Percentiles rank a stretch among this genome's conserved stretches.
phyloP scores from a whole-genome alignment of 2,888 invertebrate species.

The Netelia inedita region DNA sequence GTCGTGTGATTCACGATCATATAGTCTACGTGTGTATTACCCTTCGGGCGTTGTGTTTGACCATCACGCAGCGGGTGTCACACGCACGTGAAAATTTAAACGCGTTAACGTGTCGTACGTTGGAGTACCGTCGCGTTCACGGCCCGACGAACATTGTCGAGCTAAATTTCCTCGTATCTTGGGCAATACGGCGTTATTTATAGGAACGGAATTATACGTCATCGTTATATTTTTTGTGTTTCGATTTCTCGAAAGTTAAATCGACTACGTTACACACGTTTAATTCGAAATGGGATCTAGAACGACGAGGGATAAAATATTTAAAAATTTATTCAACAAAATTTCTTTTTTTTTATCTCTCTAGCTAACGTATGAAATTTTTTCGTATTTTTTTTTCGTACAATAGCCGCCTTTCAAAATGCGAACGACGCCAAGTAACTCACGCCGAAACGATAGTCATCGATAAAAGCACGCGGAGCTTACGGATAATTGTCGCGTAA shows the following conservation, averaged over 20 bases:
- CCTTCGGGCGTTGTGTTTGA: conserved; percentile 4
- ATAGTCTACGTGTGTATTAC: conserved; percentile 19
- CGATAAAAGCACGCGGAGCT: conserved; percentile 6
- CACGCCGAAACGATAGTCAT: background rate
- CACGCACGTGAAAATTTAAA: conserved; percentile 56
- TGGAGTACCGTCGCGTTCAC: conserved; percentile 1
- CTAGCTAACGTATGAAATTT: no score
- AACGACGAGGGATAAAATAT: no score
- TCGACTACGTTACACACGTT: background rate
- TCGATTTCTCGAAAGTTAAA: background rate
- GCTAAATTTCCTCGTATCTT: conserved; percentile 25
- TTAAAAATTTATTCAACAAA: no score
- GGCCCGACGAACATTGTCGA: conserved; percentile 9
- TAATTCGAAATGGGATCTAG: background rate
- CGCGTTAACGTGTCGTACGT: conserved; percentile 6
- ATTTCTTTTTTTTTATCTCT: no score
- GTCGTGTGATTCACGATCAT: conserved; percentile 43
- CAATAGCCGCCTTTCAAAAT: no score
- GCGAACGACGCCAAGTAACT: no score
- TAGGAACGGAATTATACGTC: background rate
- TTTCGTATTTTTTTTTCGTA: no score
- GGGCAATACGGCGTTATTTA: conserved; percentile 14
- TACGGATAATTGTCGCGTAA: conserved; percentile 21
- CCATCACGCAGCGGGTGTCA: conserved; percentile 33
- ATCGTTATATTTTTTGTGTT: conserved; percentile 11